Percentiles rank a stretch among this genome's conserved stretches.
These are phyloP conservation scores for Drosophila hamatofila DNA, from an alignment of 2,888 invertebrate genomes.

Conservation along the genomic window DNA sequence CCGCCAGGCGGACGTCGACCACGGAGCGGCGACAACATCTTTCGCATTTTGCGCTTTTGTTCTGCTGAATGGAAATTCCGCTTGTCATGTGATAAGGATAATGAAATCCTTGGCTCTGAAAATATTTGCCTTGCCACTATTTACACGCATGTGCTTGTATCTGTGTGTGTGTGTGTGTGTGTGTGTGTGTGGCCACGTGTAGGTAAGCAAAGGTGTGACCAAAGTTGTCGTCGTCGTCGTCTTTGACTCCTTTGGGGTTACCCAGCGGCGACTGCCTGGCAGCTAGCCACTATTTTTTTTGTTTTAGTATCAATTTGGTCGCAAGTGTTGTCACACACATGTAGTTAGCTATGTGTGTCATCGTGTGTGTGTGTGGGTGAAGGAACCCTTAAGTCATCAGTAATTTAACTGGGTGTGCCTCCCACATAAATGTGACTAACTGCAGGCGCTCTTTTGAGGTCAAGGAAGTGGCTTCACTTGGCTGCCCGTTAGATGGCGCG, in stretches of 20 bases:
- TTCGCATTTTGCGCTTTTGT: conserved; percentile 62
- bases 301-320: conserved; percentile 76
- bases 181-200: conserved; percentile 46
- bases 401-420: conserved; percentile 51
- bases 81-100: conserved; percentile 82
- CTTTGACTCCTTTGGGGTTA: conserved; percentile 69
- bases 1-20: conserved; percentile 50
- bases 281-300: conserved; percentile 30
- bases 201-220: conserved; percentile 79
- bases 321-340: conserved; percentile 62
- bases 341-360: conserved; percentile 23
- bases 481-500: conserved; percentile 16
- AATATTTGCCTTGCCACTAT: conserved; percentile 78
- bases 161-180: neutral
- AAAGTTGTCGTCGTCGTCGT: conserved; percentile 64
- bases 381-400: conserved; percentile 74
- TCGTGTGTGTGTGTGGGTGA: conserved; percentile 9
- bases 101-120: conserved; percentile 83
- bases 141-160: conserved; percentile 42
- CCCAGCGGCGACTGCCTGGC: conserved; percentile 27
- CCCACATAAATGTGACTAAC: conserved; percentile 28
- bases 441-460: conserved; percentile 65
- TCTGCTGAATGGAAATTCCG: conserved; percentile 62
- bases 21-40: conserved; percentile 66
- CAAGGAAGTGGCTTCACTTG: conserved; percentile 72